Percentiles rank a stretch among this genome's conserved stretches.
Conservation (phyloP, 1,140 invertebrate genomes). For the Manduca sexta region DNA sequence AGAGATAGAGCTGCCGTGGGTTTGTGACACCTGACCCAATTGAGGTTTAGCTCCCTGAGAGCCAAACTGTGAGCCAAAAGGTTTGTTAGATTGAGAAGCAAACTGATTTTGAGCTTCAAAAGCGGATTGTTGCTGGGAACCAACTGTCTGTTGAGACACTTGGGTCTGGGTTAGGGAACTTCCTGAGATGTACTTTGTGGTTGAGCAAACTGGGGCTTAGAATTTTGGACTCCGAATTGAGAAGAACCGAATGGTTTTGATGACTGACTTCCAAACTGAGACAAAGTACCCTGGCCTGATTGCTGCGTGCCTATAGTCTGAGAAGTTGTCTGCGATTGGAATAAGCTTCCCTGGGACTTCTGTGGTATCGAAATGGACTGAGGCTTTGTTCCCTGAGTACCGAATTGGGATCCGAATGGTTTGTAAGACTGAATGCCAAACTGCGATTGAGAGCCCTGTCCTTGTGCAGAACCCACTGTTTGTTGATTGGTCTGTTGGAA, state of each 20-base stretch:
- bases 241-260: conserved; percentile 2
- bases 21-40: too few relatives aligned
- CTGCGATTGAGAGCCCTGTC: background rate
- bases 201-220: background rate
- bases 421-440: background rate
- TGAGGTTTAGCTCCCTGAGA: too few relatives aligned
- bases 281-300: conserved; percentile 1
- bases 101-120: background rate
- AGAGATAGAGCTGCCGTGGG: too few relatives aligned
- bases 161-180: too few relatives aligned
- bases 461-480: background rate
- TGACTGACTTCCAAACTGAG: conserved; percentile 10
- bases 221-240: too few relatives aligned
- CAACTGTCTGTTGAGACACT: too few relatives aligned
- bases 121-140: background rate
- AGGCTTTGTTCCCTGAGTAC: background rate
- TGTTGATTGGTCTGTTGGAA: background rate
- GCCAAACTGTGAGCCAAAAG: too few relatives aligned
- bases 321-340: too few relatives aligned
- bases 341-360: conserved; percentile 1
- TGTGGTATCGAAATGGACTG: conserved; percentile 7
- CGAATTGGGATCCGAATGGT: conserved; percentile 2
- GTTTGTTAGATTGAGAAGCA: too few relatives aligned
- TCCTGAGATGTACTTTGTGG: too few relatives aligned
- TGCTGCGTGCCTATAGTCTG: background rate